Evolutionary conservation across 2,888 invertebrate species (phyloP).

Genomic region (Andricus curvator): DNA sequence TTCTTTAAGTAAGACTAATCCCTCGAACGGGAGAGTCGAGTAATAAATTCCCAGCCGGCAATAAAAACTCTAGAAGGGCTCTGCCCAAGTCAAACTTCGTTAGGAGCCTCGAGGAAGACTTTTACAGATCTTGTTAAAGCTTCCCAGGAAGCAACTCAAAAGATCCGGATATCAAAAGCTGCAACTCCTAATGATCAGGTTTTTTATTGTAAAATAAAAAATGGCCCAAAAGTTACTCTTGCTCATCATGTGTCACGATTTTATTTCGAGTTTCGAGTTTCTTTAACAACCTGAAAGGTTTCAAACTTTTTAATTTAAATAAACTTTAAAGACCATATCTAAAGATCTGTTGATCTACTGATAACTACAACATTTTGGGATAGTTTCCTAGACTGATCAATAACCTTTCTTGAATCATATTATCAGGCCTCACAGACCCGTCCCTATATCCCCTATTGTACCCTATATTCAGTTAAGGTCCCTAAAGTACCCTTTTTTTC

Average conservation of each 20-base stretch:
- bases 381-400: too few species aligned
- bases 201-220: background rate
- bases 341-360: too few species aligned
- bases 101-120: slow-evolving; percentile 43
- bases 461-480: too few species aligned
- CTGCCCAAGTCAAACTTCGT: slow-evolving; percentile 48
- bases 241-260: background rate
- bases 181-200: slow-evolving; percentile 14
- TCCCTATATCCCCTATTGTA: too few species aligned
- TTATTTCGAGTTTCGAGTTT: too few species aligned
- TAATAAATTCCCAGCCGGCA: slow-evolving; percentile 47
- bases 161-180: slow-evolving; percentile 14
- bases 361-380: too few species aligned
- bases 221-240: background rate
- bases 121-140: slow-evolving; percentile 49
- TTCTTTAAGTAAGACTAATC: slow-evolving; percentile 45
- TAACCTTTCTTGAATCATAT: too few species aligned
- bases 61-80: slow-evolving; percentile 44
- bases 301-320: too few species aligned
- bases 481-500: too few species aligned
- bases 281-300: too few species aligned
- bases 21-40: slow-evolving; percentile 38
- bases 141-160: slow-evolving; percentile 41
- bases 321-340: too few species aligned
- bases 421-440: too few species aligned